phyloP scores from a whole-genome alignment of 2,888 invertebrate genomes.

The Eilema depressum region DNA sequence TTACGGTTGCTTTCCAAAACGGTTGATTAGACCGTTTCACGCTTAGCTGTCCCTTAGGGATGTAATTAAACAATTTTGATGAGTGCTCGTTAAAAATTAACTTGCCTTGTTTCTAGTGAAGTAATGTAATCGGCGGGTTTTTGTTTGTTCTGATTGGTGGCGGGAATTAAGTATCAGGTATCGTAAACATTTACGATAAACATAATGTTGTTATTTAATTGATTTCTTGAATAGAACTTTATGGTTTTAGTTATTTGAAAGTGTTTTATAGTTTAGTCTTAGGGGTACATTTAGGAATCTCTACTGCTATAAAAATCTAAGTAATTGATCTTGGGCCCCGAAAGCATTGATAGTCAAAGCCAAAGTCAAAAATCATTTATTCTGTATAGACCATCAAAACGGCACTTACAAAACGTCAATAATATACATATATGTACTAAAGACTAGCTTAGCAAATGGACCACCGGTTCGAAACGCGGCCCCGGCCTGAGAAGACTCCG shows the following conservation, averaged over 20 bases:
- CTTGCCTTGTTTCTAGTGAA: constrained; percentile 65
- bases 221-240: background rate
- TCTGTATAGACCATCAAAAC: too few relatives aligned
- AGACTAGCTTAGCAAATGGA: too few relatives aligned
- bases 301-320: background rate
- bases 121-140: constrained; percentile 29
- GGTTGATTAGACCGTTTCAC: constrained; percentile 72
- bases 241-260: background rate
- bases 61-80: constrained; percentile 80
- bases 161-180: background rate
- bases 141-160: constrained; percentile 26
- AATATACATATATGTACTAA: too few relatives aligned
- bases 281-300: background rate
- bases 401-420: too few relatives aligned
- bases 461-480: too few relatives aligned
- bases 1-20: constrained; percentile 61
- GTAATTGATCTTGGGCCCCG: background rate
- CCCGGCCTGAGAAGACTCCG: too few relatives aligned
- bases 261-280: background rate
- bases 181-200: background rate
- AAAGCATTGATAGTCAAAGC: too few relatives aligned
- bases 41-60: constrained; percentile 71
- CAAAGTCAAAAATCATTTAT: too few relatives aligned
- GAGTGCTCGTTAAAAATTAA: constrained; percentile 77
- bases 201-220: background rate